Percentiles rank a stretch among this genome's conserved stretches.
Evolutionary conservation across 2,113 vertebrate genomes (phyloP).

Genomic region (Donacobius atricapilla): DNA sequence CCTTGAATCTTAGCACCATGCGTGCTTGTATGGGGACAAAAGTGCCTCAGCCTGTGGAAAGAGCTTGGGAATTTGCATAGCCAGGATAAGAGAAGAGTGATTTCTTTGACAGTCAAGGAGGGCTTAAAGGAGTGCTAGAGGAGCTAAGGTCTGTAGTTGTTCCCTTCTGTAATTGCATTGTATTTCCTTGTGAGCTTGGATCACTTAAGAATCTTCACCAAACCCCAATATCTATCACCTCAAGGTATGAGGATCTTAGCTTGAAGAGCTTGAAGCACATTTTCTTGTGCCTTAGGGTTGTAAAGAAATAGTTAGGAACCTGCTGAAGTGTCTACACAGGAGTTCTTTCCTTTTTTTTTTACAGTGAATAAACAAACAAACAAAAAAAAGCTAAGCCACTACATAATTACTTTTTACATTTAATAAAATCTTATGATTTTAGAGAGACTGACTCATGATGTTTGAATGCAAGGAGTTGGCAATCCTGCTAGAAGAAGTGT

Average conservation of each 20-base stretch:
- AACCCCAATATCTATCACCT: not conserved
- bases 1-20: not conserved
- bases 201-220: not conserved
- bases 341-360: not conserved
- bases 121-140: not conserved
- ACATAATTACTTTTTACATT: not conserved
- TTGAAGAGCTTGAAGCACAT: not conserved
- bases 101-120: not conserved
- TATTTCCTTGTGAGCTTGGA: not conserved
- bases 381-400: not conserved
- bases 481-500: not conserved
- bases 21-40: not conserved
- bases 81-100: not conserved
- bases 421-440: constrained; percentile 3
- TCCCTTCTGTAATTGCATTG: not conserved
- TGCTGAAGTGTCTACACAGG: not conserved
- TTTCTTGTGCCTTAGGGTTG: not conserved
- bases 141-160: not conserved
- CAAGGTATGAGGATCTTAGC: not conserved
- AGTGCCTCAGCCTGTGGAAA: not conserved
- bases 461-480: not conserved
- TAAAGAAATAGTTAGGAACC: constrained; percentile 8
- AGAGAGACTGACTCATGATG: not conserved
- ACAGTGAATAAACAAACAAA: not conserved
- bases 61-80: not conserved